These are phyloP conservation scores for Cactoblastis cactorum DNA, from an alignment of 2,888 invertebrate genomes.

Conservation along the genomic window DNA sequence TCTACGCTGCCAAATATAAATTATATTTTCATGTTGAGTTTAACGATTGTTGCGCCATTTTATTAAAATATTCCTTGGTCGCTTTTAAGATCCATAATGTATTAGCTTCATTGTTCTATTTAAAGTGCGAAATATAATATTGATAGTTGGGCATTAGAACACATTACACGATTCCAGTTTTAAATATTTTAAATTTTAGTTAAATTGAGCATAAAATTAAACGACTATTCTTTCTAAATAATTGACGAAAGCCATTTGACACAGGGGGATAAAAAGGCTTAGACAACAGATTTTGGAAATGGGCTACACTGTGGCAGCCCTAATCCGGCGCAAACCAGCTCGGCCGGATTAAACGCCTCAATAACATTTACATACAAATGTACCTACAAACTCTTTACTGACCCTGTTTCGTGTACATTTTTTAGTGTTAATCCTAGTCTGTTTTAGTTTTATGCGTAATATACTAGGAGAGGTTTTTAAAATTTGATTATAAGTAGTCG, in stretches of 20 bases:
- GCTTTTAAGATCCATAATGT: too few relatives aligned
- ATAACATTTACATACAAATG: constrained; percentile 76
- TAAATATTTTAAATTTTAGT: not conserved
- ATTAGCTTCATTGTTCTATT: too few relatives aligned
- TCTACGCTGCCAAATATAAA: too few relatives aligned
- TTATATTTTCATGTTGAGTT: too few relatives aligned
- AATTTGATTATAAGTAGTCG: not conserved
- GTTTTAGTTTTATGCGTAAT: not conserved
- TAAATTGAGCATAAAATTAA: not conserved
- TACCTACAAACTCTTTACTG: constrained; percentile 61
- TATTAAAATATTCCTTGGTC: too few relatives aligned
- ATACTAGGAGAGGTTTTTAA: not conserved
- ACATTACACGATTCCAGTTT: too few relatives aligned
- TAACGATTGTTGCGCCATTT: too few relatives aligned
- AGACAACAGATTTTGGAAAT: constrained; percentile 15
- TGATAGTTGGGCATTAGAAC: too few relatives aligned
- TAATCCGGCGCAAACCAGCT: constrained; percentile 63
- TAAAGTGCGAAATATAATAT: too few relatives aligned
- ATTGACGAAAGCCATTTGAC: constrained; percentile 15
- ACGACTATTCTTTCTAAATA: constrained; percentile 12
- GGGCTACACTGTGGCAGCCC: constrained; percentile 44
- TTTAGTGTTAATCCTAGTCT: constrained; percentile 34
- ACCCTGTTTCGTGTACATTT: constrained; percentile 51
- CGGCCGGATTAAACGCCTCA: constrained; percentile 67
- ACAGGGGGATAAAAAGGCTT: constrained; percentile 9